Conservation (phyloP, 1,140 invertebrate genomes). For the honey bee (Apis mellifera) region DNA sequence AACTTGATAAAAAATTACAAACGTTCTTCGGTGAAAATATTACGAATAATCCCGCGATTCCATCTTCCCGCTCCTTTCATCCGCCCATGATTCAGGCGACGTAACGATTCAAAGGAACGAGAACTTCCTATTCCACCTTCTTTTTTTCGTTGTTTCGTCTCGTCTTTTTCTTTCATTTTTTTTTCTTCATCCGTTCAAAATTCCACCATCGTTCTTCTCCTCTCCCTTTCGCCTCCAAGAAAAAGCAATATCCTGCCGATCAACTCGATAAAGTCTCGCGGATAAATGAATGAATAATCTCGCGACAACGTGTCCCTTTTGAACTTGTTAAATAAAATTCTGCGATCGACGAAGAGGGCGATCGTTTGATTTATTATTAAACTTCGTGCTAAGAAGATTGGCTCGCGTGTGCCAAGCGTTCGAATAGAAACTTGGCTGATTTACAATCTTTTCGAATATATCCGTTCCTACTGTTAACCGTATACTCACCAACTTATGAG, state of each 20-base stretch:
- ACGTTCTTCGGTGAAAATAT: background rate
- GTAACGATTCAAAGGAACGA: background rate
- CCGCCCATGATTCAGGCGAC: background rate
- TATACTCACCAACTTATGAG: background rate
- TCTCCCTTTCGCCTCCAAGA: too few species aligned
- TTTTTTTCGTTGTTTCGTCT: background rate
- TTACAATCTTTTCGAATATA: conserved; percentile 16
- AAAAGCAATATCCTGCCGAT: conserved; percentile 26
- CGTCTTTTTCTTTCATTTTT: background rate
- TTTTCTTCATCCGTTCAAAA: background rate
- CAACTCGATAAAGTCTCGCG: conserved; percentile 13
- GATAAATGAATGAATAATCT: conserved; percentile 48
- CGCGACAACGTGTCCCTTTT: background rate
- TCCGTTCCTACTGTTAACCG: background rate
- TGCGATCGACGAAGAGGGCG: conserved; percentile 19
- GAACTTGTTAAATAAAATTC: conserved; percentile 20
- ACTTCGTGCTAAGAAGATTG: conserved; percentile 8
- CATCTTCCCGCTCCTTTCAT: background rate
- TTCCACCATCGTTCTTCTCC: background rate
- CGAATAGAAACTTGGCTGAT: conserved; percentile 20
- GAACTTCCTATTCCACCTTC: background rate
- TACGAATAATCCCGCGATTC: background rate
- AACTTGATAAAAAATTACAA: background rate
- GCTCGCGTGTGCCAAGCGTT: conserved; percentile 22
- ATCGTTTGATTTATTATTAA: conserved; percentile 35